phyloP scores from a whole-genome alignment of 2,113 vertebrate species.

The Malurus cyaneus region DNA sequence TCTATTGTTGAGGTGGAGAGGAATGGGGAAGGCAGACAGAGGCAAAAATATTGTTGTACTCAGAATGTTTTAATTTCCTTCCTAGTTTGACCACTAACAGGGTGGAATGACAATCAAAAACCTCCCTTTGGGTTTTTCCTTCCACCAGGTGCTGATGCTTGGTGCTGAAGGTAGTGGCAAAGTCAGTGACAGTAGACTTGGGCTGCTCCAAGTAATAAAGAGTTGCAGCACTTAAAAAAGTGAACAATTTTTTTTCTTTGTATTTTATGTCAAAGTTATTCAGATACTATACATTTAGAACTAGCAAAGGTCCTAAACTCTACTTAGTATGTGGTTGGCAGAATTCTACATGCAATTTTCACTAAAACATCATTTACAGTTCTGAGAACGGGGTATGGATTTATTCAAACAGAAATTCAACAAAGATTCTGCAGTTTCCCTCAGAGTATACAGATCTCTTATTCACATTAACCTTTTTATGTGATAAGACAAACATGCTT shows the following conservation, averaged over 20 bases:
- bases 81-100: neutral
- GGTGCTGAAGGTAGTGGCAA: neutral
- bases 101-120: neutral
- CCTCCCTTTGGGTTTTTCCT: neutral
- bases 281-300: neutral
- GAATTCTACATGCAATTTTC: neutral
- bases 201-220: neutral
- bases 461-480: conserved; percentile 16
- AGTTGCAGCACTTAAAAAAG: neutral
- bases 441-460: neutral
- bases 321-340: neutral
- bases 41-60: neutral
- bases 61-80: neutral
- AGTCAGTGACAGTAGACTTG: neutral
- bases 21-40: neutral
- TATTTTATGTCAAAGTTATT: neutral
- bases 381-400: neutral
- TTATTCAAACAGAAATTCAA: neutral
- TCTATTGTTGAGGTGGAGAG: neutral
- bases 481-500: neutral
- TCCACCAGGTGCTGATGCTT: neutral
- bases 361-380: neutral
- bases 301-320: neutral
- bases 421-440: neutral
- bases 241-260: neutral